A percentile compares a stretch with the other conserved stretches of the same genome.
These are phyloP conservation scores for Odontomachus brunneus DNA, from an alignment of 1,140 invertebrate genomes.

Conservation along the genomic window DNA sequence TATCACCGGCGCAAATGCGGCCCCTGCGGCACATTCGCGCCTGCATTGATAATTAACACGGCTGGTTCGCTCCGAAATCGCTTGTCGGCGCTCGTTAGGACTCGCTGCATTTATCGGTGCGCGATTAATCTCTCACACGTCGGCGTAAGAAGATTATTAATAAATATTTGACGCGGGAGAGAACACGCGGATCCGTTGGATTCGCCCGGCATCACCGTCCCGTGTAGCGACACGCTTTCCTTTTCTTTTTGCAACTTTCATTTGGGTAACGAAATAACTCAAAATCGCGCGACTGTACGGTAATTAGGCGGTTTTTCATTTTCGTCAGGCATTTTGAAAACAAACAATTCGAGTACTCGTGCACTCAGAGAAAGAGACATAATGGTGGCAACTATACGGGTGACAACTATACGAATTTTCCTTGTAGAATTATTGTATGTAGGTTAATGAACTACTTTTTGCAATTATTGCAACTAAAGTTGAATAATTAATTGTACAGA, in stretches of 20 bases:
- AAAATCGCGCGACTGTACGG: neutral
- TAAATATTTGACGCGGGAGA: neutral
- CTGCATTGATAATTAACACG: constrained; percentile 15
- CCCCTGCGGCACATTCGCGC: neutral
- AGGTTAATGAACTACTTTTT: too few relatives aligned
- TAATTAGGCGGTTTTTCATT: neutral
- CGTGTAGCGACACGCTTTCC: too few relatives aligned
- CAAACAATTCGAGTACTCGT: neutral
- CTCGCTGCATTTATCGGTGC: neutral
- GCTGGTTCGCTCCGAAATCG: neutral
- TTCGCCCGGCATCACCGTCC: neutral
- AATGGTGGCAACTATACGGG: too few relatives aligned
- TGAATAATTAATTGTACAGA: too few relatives aligned
- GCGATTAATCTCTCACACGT: neutral
- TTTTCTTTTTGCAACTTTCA: neutral
- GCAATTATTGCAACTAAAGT: too few relatives aligned
- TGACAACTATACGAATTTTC: too few relatives aligned
- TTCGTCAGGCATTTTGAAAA: neutral
- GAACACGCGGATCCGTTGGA: neutral
- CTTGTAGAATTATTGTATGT: too few relatives aligned
- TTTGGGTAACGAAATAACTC: too few relatives aligned
- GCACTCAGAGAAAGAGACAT: too few relatives aligned
- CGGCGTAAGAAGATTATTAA: constrained; percentile 18
- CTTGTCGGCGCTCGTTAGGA: neutral
- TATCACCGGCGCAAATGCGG: neutral